Evolutionary conservation across 2,888 invertebrate genomes (phyloP).

Genomic region (Meteorus cinctellus): DNA sequence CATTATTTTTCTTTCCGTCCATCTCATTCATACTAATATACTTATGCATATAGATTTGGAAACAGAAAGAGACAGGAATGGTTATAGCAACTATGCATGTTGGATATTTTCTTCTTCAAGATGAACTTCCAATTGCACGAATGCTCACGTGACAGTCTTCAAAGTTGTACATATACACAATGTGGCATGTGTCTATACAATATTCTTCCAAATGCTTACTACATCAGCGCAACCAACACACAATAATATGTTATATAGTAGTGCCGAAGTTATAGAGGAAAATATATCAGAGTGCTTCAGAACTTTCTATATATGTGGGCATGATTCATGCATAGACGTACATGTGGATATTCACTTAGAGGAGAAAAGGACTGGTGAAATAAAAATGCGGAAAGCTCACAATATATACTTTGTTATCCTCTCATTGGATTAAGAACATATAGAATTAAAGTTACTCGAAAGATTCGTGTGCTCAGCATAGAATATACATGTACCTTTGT

Average conservation of each 20-base stretch:
- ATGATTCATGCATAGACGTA: constrained; percentile 1
- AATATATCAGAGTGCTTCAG: constrained; percentile 21
- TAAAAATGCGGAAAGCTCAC: constrained; percentile 39
- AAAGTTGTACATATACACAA: neutral
- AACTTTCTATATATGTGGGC: constrained; percentile 21
- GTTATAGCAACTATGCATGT: neutral
- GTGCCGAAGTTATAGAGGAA: neutral
- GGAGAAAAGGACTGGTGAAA: neutral
- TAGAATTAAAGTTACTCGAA: constrained; percentile 46
- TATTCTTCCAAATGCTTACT: too few species aligned
- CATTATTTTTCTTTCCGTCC: neutral
- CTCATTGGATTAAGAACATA: constrained; percentile 51
- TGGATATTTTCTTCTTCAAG: neutral
- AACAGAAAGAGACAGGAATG: too few species aligned
- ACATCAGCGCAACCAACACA: neutral
- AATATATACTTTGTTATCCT: constrained; percentile 49
- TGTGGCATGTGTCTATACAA: neutral
- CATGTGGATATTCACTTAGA: neutral
- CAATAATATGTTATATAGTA: neutral
- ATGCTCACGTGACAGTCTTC: neutral
- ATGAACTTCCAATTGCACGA: neutral
- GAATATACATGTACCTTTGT: neutral
- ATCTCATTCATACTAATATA: neutral
- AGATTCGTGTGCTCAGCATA: constrained; percentile 17
- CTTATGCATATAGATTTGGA: neutral